A percentile compares a stretch with the other conserved stretches of the same genome.
These are phyloP conservation scores for Drosophila arawakana DNA, from an alignment of 1,140 invertebrate genomes.

Conservation along the genomic window DNA sequence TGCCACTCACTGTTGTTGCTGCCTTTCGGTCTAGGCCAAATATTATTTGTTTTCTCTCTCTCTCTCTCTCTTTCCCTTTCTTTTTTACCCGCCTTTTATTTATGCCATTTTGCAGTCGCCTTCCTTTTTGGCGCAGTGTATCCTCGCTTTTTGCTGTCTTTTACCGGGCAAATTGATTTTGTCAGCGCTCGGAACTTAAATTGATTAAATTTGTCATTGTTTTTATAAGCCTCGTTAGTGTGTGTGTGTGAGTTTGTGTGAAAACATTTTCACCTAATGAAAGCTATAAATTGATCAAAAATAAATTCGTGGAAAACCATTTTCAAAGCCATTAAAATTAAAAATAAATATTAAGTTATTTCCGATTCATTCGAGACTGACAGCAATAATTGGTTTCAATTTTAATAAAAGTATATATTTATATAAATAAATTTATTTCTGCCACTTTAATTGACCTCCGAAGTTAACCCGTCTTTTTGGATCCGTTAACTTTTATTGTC, in stretches of 20 bases:
- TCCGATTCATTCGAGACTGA: not conserved
- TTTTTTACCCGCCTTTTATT: slow-evolving; percentile 36
- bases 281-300: slow-evolving; percentile 36
- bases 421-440: not conserved
- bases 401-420: not conserved
- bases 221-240: slow-evolving; percentile 56
- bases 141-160: slow-evolving; percentile 42
- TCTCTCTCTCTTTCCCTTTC: not conserved
- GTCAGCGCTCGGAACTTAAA: slow-evolving; percentile 64
- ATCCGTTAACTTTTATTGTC: not conserved
- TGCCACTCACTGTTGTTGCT: slow-evolving; percentile 35
- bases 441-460: not conserved
- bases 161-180: slow-evolving; percentile 60
- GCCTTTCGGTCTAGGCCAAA: slow-evolving; percentile 29
- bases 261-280: slow-evolving; percentile 40
- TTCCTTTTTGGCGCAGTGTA: slow-evolving; percentile 50
- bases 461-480: not conserved
- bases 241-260: not conserved
- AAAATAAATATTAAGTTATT: not conserved
- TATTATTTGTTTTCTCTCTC: slow-evolving; percentile 49
- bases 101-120: slow-evolving; percentile 37
- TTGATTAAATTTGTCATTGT: slow-evolving; percentile 74
- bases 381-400: not conserved
- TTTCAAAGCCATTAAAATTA: slow-evolving; percentile 16
- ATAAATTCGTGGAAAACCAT: slow-evolving; percentile 6